Evolutionary conservation across 2,797 vertebrate species (phyloP).

Genomic region (Sparidentex hasta): DNA sequence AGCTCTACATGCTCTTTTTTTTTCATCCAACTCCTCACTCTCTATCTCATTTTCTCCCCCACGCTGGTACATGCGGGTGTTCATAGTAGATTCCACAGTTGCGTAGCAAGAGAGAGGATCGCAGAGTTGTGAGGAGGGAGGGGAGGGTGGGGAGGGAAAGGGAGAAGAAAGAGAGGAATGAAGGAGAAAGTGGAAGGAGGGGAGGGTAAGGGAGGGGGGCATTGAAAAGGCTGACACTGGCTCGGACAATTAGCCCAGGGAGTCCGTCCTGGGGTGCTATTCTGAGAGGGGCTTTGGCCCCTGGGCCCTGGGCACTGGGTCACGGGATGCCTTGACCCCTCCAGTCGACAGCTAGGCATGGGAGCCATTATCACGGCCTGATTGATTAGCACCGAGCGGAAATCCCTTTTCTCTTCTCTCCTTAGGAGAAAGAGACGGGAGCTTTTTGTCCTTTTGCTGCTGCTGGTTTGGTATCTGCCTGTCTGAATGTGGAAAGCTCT

Average conservation of each 20-base stretch:
- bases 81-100: constrained; percentile 67
- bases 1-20: constrained; percentile 10
- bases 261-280: constrained; percentile 86
- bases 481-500: constrained; percentile 55
- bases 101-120: constrained; percentile 62
- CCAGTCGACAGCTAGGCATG: constrained; percentile 87
- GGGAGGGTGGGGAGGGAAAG: constrained; percentile 50
- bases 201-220: constrained; percentile 55
- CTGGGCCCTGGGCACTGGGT: constrained; percentile 82
- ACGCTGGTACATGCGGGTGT: constrained; percentile 51
- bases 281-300: constrained; percentile 83
- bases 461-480: constrained; percentile 68
- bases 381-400: constrained; percentile 90
- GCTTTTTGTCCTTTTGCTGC: constrained; percentile 79
- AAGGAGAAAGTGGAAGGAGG: constrained; percentile 75
- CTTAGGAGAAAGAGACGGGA: constrained; percentile 69
- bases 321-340: constrained; percentile 88
- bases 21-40: constrained; percentile 4
- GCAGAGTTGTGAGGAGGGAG: constrained; percentile 49
- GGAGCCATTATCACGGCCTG: constrained; percentile 89
- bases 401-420: constrained; percentile 84
- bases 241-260: constrained; percentile 88
- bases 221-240: constrained; percentile 88
- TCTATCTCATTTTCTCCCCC: constrained; percentile 33
- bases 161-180: constrained; percentile 74